Percentiles rank a stretch among this genome's conserved stretches.
phyloP scores from a whole-genome alignment of 2,113 vertebrate species.

The Alligator sinensis region DNA sequence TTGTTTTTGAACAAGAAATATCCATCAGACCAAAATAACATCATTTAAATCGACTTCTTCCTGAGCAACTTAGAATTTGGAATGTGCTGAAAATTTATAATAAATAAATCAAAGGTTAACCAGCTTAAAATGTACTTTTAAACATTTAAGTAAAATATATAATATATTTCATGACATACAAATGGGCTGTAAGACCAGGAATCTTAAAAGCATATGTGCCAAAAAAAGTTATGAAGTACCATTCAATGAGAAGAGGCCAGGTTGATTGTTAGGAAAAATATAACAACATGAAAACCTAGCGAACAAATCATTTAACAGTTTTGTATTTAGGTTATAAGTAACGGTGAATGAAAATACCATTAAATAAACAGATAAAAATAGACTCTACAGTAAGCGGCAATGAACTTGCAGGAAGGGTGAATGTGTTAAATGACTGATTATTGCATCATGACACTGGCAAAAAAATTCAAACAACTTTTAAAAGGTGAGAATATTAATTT shows the following conservation, averaged over 20 bases:
- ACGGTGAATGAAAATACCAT: conserved; percentile 49
- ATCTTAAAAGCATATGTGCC: conserved; percentile 67
- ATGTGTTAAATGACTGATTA: conserved; percentile 27
- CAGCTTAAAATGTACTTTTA: conserved; percentile 84
- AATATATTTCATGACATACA: conserved; percentile 77
- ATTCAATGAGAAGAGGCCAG: conserved; percentile 63
- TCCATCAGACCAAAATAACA: conserved; percentile 78
- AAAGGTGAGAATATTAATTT: conserved; percentile 43
- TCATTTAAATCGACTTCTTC: conserved; percentile 86
- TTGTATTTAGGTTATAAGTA: conserved; percentile 44
- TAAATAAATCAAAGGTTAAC: conserved; percentile 83
- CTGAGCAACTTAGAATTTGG: conserved; percentile 92
- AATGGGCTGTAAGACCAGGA: conserved; percentile 63
- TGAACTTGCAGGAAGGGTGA: conserved; percentile 45
- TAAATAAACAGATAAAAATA: conserved; percentile 55
- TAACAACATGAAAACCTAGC: conserved; percentile 51
- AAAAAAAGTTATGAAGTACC: conserved; percentile 70
- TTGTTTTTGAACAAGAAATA: conserved; percentile 71
- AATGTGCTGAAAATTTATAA: conserved; percentile 90
- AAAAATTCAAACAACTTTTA: conserved; percentile 44
- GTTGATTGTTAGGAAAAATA: conserved; percentile 61
- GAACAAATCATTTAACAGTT: conserved; percentile 46
- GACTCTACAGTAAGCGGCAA: conserved; percentile 12
- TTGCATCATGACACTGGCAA: conserved; percentile 33
- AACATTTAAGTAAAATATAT: conserved; percentile 79